Evolutionary conservation across 2,797 vertebrate species (phyloP).

Genomic region (Dicrostonyx torquatus): DNA sequence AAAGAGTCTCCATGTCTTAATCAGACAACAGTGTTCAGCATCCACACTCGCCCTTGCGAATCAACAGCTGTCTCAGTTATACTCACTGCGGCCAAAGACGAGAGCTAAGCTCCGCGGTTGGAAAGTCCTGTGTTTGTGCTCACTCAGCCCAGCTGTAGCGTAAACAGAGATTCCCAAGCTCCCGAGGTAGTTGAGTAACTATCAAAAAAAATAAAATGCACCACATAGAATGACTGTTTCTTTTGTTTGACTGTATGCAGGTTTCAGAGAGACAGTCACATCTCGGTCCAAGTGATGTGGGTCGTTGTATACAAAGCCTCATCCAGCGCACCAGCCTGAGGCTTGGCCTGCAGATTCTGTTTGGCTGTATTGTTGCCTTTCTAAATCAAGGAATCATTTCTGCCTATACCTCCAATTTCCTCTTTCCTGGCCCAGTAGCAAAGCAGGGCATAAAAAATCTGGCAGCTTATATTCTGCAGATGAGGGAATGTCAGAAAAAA

Average conservation of each 20-base stretch:
- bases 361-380: constrained; percentile 23
- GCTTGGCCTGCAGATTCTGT: background rate
- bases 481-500: constrained; percentile 60
- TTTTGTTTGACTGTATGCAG: background rate
- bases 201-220: background rate
- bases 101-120: background rate
- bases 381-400: constrained; percentile 38
- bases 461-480: constrained; percentile 27
- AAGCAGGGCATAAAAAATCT: constrained; percentile 39
- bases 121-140: background rate
- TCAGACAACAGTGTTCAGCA: background rate
- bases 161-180: background rate
- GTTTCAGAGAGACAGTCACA: background rate
- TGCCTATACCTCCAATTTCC: constrained; percentile 51
- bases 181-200: background rate
- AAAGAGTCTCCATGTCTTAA: background rate
- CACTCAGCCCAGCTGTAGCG: background rate
- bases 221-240: background rate
- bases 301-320: background rate
- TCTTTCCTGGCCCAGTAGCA: constrained; percentile 53
- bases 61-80: background rate
- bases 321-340: background rate
- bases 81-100: too few species aligned
- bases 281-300: too few species aligned
- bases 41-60: background rate